These are phyloP conservation scores for Mustelus asterias DNA, from an alignment of 2,113 vertebrate genomes.

Conservation along the genomic window DNA sequence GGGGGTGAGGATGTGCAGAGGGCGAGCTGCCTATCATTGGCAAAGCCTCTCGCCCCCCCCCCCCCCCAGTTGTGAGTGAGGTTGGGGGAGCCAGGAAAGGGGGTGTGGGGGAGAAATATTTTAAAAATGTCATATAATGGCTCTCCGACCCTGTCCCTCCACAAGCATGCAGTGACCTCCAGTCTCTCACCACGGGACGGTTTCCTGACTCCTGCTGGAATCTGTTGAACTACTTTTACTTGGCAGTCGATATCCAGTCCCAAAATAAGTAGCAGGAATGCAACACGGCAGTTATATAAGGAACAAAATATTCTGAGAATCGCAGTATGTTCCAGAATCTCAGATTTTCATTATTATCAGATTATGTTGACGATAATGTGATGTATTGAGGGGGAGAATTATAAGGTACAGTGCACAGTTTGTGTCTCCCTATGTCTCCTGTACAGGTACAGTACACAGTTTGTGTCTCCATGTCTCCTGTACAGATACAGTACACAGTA, in stretches of 20 bases:
- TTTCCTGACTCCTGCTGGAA: conserved; percentile 3
- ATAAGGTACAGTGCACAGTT: background rate
- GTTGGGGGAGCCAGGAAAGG: background rate
- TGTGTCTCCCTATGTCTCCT: background rate
- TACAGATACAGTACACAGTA: too few relatives aligned
- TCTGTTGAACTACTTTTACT: conserved; percentile 21
- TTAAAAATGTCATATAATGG: background rate
- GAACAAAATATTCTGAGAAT: background rate
- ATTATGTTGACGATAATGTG: background rate
- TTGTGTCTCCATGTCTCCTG: too few relatives aligned
- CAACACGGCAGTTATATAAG: background rate
- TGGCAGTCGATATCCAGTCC: background rate
- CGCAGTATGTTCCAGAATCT: background rate
- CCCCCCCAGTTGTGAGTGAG: background rate
- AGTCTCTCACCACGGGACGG: background rate
- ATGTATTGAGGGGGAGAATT: background rate
- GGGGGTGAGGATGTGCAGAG: background rate
- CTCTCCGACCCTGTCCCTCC: background rate
- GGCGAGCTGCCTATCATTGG: background rate
- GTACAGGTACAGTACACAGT: background rate
- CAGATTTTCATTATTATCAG: background rate
- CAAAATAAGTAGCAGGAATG: conserved; percentile 5
- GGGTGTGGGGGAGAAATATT: background rate
- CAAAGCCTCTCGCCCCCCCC: background rate
- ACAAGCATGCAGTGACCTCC: conserved; percentile 3